Conservation (phyloP, 2,797 vertebrate genomes). For the Pygocentrus nattereri region DNA sequence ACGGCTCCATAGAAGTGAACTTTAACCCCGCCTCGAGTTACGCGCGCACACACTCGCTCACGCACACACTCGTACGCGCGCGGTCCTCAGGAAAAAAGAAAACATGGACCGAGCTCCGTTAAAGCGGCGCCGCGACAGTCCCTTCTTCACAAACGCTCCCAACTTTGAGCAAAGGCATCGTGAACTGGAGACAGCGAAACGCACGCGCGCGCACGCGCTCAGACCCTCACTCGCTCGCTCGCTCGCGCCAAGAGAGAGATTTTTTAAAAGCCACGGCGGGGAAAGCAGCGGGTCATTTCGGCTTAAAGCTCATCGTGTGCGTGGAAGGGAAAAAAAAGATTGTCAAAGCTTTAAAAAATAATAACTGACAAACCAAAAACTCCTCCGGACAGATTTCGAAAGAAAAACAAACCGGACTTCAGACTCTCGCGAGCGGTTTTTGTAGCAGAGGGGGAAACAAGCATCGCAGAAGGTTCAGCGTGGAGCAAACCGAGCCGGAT, state of each 20-base stretch:
- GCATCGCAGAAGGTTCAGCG: background rate
- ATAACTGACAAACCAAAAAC: background rate
- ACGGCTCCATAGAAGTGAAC: constrained; percentile 90
- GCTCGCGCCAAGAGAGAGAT: background rate
- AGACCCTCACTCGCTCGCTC: background rate
- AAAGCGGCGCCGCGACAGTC: constrained; percentile 76
- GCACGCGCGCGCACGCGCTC: background rate
- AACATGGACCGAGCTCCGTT: constrained; percentile 68
- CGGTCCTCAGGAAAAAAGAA: background rate
- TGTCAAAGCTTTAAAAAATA: constrained; percentile 3
- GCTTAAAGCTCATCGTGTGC: constrained; percentile 24
- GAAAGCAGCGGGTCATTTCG: constrained; percentile 1
- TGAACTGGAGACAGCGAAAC: constrained; percentile 51
- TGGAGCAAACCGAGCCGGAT: constrained; percentile 56
- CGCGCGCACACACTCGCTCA: constrained; percentile 64
- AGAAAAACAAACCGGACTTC: background rate
- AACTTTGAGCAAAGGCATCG: constrained; percentile 70
- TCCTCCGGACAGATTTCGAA: constrained; percentile 44
- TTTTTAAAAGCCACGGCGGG: background rate
- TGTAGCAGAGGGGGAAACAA: background rate
- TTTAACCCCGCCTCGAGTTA: constrained; percentile 94
- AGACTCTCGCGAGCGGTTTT: background rate
- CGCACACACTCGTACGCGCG: background rate
- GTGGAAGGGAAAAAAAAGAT: constrained; percentile 33
- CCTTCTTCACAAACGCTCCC: constrained; percentile 67